These are phyloP conservation scores for Hylaeus volcanicus DNA, from an alignment of 1,140 invertebrate genomes.

Conservation along the genomic window DNA sequence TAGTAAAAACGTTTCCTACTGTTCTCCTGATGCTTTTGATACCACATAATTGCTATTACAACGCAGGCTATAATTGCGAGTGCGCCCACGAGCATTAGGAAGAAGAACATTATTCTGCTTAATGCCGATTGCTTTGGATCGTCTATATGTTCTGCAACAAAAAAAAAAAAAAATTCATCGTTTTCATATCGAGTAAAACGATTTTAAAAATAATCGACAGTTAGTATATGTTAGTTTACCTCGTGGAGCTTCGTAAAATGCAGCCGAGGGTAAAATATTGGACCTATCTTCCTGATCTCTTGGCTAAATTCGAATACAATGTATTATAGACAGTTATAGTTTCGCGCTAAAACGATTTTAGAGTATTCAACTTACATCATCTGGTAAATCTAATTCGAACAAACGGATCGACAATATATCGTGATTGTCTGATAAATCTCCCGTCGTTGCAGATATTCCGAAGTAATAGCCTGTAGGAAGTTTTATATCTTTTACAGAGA, in stretches of 20 bases:
- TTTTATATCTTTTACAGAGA: slow-evolving; percentile 92
- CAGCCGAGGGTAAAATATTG: slow-evolving; percentile 89
- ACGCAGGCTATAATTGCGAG: slow-evolving; percentile 89
- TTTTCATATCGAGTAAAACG: slow-evolving; percentile 3
- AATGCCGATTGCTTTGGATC: slow-evolving; percentile 90
- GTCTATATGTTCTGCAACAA: slow-evolving; percentile 88
- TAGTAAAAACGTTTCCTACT: slow-evolving; percentile 95
- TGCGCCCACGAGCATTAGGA: slow-evolving; percentile 90
- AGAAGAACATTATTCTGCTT: slow-evolving; percentile 93
- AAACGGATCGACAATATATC: slow-evolving; percentile 96
- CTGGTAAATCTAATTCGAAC: slow-evolving; percentile 91
- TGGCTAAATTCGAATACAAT: slow-evolving; percentile 79
- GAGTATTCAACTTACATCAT: slow-evolving; percentile 82
- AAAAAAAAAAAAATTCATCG: slow-evolving; percentile 56
- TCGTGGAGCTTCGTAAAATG: slow-evolving; percentile 90
- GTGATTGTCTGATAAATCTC: slow-evolving; percentile 98
- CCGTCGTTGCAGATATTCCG: slow-evolving; percentile 97
- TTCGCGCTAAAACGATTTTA: neutral
- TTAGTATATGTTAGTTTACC: slow-evolving; percentile 74
- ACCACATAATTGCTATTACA: slow-evolving; percentile 93
- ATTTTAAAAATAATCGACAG: neutral
- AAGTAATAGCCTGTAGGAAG: slow-evolving; percentile 98
- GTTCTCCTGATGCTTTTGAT: slow-evolving; percentile 94
- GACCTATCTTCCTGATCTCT: slow-evolving; percentile 86
- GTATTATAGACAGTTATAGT: neutral